Conservation (phyloP, 1,140 invertebrate genomes). For the Alviniconcha marisindica region DNA sequence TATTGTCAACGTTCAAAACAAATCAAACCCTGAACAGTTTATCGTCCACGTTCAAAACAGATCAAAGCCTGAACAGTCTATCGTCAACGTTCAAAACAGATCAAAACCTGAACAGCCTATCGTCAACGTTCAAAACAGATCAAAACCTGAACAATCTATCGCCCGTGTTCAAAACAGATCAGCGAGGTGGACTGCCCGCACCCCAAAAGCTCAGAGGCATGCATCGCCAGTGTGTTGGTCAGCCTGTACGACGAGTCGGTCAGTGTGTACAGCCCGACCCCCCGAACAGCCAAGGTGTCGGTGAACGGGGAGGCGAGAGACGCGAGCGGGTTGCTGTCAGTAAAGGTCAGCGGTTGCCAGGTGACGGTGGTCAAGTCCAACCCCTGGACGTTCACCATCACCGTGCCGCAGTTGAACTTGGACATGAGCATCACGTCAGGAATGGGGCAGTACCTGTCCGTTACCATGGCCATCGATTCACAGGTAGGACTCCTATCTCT, state of each 20-base stretch:
- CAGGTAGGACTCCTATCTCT: constrained; percentile 8
- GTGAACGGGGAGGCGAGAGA: constrained; percentile 11
- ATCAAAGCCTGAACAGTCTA: no score
- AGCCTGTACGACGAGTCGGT: constrained; percentile 20
- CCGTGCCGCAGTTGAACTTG: constrained; percentile 1
- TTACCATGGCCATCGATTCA: not conserved
- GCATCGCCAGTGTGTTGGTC: constrained; percentile 11
- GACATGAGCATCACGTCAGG: constrained; percentile 6
- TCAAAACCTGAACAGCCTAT: no score
- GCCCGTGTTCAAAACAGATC: constrained; percentile 15
- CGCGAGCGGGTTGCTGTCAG: not conserved
- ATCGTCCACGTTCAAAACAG: no score
- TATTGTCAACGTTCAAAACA: no score
- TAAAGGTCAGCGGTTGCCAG: not conserved
- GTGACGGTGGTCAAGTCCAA: not conserved
- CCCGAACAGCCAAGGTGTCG: not conserved
- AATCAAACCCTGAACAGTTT: no score
- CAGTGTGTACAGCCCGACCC: not conserved
- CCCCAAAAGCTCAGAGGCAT: constrained; percentile 11
- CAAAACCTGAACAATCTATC: no score
- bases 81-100: no score
- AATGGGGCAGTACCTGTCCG: not conserved
- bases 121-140: no score
- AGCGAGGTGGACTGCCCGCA: not conserved
- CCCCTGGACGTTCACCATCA: constrained; percentile 14